Evolutionary conservation across 1,140 invertebrate genomes (phyloP).

Genomic region (Scaptomyza pallida): DNA sequence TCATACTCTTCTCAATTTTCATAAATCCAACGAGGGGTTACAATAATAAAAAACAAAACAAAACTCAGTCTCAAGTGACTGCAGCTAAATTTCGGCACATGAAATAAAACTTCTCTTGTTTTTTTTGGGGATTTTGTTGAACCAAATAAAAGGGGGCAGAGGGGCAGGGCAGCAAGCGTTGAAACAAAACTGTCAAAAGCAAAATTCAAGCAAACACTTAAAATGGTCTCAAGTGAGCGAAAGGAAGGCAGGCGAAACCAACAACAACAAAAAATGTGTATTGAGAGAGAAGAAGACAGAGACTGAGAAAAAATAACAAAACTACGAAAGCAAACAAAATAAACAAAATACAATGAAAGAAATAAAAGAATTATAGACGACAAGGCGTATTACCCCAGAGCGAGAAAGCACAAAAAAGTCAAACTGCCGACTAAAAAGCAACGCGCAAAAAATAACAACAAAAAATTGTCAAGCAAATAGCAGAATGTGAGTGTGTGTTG

Average conservation of each 20-base stretch:
- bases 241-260: conserved; percentile 52
- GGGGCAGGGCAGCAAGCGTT: not conserved
- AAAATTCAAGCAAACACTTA: conserved; percentile 70
- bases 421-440: conserved; percentile 42
- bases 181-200: conserved; percentile 59
- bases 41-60: conserved; percentile 1
- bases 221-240: conserved; percentile 71
- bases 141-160: not conserved
- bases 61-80: conserved; percentile 52
- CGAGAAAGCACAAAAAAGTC: conserved; percentile 53
- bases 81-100: conserved; percentile 33
- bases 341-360: conserved; percentile 31
- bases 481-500: conserved; percentile 8
- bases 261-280: conserved; percentile 43
- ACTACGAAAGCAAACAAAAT: conserved; percentile 27
- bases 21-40: not conserved
- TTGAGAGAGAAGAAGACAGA: not conserved
- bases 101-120: conserved; percentile 16
- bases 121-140: not conserved
- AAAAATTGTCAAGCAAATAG: conserved; percentile 55
- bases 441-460: conserved; percentile 16
- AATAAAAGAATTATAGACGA: conserved; percentile 25
- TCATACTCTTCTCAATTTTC: not conserved
- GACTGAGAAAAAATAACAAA: conserved; percentile 1
- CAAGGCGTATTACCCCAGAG: conserved; percentile 42